A percentile compares a stretch with the other conserved stretches of the same genome.
Evolutionary conservation across 2,113 vertebrate genomes (phyloP).

Genomic region (Ophiodon elongatus): DNA sequence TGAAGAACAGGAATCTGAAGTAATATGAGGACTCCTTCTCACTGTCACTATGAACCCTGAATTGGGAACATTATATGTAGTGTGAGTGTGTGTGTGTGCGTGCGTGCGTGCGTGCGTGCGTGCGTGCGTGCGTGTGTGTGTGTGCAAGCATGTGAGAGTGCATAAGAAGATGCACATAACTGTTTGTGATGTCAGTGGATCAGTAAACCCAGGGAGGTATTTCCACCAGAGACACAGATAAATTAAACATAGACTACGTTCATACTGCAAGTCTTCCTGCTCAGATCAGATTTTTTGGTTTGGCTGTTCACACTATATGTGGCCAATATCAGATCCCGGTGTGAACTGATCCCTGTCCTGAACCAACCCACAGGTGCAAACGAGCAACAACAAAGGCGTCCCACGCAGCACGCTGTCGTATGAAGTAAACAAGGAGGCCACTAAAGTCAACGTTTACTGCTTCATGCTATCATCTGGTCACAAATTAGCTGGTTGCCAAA

Average conservation of each 20-base stretch:
- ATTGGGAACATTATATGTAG: constrained; percentile 57
- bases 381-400: neutral
- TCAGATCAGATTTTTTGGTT: neutral
- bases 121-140: neutral
- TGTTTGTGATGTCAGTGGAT: neutral
- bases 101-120: constrained; percentile 2
- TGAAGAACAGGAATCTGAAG: constrained; percentile 54
- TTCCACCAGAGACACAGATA: neutral
- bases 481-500: too few relatives aligned
- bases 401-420: too few relatives aligned
- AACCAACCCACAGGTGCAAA: neutral
- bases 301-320: neutral
- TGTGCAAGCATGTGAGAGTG: neutral
- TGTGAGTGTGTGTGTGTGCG: constrained; percentile 4
- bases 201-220: neutral
- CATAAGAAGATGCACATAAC: neutral
- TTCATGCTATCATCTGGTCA: too few relatives aligned
- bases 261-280: neutral
- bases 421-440: neutral
- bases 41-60: constrained; percentile 28
- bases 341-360: neutral
- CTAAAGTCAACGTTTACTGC: neutral
- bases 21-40: constrained; percentile 42
- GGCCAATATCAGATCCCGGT: neutral
- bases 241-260: neutral